A percentile compares a stretch with the other conserved stretches of the same genome.
Evolutionary conservation across 2,888 invertebrate species (phyloP).

Genomic region (Diplazon laetatorius): DNA sequence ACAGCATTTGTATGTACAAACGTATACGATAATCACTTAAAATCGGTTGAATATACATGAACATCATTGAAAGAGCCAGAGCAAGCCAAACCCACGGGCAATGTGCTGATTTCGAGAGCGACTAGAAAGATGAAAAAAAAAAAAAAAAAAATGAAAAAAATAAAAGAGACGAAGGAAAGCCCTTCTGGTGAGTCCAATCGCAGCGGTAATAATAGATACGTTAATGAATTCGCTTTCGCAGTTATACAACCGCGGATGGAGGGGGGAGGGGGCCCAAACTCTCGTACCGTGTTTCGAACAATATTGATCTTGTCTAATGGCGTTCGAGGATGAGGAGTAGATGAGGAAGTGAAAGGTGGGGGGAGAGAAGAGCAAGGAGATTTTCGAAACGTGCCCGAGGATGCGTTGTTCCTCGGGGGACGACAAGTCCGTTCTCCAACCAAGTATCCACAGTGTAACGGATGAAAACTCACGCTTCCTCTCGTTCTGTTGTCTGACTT

Average conservation of each 20-base stretch:
- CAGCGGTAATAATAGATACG: slow-evolving; percentile 67
- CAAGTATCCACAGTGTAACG: slow-evolving; percentile 47
- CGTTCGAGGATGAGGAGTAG: slow-evolving; percentile 72
- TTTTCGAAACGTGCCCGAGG: slow-evolving; percentile 36
- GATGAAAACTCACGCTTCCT: slow-evolving; percentile 72
- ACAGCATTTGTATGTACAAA: too few species aligned
- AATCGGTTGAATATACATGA: slow-evolving; percentile 41
- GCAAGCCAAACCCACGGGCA: slow-evolving; percentile 25
- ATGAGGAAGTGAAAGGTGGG: slow-evolving; percentile 59
- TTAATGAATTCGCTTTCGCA: slow-evolving; percentile 64
- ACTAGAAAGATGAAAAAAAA: too few species aligned
- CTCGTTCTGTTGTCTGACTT: slow-evolving; percentile 77
- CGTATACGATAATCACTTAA: slow-evolving; percentile 37
- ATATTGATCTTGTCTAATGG: slow-evolving; percentile 81
- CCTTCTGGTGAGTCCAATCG: slow-evolving; percentile 72
- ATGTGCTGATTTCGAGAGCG: slow-evolving; percentile 16
- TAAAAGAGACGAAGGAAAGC: slow-evolving; percentile 68
- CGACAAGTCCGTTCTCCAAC: slow-evolving; percentile 27
- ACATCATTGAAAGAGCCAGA: slow-evolving; percentile 12
- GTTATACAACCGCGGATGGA: slow-evolving; percentile 59
- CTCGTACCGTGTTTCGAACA: slow-evolving; percentile 76
- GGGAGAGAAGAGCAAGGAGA: not conserved
- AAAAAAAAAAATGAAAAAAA: too few species aligned
- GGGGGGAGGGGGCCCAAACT: slow-evolving; percentile 75
- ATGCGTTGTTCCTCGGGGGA: slow-evolving; percentile 43